phyloP scores from a whole-genome alignment of 2,113 vertebrate genomes.

The Protomyctophum bolini region DNA sequence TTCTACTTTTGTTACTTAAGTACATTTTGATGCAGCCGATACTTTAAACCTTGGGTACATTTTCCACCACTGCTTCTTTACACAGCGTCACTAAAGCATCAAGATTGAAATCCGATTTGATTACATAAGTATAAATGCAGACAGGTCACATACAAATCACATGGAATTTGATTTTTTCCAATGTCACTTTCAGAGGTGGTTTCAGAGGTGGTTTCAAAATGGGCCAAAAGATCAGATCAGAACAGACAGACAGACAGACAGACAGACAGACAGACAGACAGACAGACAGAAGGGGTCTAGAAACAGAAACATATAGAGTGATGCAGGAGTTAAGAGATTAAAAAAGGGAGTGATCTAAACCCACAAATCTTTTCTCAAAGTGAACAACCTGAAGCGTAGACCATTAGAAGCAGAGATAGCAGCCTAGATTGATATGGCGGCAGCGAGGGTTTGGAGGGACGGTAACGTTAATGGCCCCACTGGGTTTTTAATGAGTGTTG shows the following conservation, averaged over 20 bases:
- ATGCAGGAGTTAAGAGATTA: conserved; percentile 10
- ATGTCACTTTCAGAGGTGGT: too few relatives aligned
- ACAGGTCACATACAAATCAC: too few relatives aligned
- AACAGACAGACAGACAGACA: conserved; percentile 20
- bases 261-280: conserved; percentile 21
- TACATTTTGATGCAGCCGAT: too few relatives aligned
- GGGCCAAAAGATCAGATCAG: conserved; percentile 4
- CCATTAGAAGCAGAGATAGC: conserved; percentile 78
- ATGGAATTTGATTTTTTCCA: too few relatives aligned
- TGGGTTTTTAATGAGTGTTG: conserved; percentile 85
- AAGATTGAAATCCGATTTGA: too few relatives aligned
- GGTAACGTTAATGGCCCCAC: conserved; percentile 83
- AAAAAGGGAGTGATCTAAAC: conserved; percentile 45
- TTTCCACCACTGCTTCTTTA: too few relatives aligned
- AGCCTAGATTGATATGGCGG: conserved; percentile 76
- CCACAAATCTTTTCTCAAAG: conserved; percentile 73
- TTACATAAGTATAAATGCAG: too few relatives aligned
- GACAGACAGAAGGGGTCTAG: conserved; percentile 27
- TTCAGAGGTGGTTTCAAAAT: too few relatives aligned
- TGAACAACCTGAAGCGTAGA: conserved; percentile 79
- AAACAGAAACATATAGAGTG: conserved; percentile 44
- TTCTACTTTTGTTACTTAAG: too few relatives aligned
- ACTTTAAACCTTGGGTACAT: too few relatives aligned
- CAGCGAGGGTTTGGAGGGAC: conserved; percentile 80
- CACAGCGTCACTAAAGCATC: too few relatives aligned